These are phyloP conservation scores for Naja naja DNA, from an alignment of 2,113 vertebrate species.

Conservation along the genomic window DNA sequence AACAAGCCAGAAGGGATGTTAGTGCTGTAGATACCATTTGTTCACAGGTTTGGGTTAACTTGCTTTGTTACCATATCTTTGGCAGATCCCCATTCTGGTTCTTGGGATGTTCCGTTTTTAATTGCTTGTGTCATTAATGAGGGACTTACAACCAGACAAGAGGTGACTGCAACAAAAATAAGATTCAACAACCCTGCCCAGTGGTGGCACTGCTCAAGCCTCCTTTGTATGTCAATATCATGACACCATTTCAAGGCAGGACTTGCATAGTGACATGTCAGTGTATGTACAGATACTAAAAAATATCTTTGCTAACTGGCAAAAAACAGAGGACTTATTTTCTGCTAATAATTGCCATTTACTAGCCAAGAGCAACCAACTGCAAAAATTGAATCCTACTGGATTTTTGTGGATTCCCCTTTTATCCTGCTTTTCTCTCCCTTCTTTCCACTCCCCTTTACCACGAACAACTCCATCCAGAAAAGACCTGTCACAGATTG, in stretches of 20 bases:
- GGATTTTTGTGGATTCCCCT: neutral
- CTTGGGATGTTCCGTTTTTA: constrained; percentile 18
- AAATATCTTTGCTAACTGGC: neutral
- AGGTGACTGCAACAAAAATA: neutral
- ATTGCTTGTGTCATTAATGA: constrained; percentile 9
- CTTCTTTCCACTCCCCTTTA: neutral
- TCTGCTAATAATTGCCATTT: neutral
- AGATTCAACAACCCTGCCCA: neutral
- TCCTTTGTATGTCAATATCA: neutral
- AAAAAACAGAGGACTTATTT: neutral
- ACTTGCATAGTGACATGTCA: neutral
- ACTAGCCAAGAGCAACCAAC: neutral
- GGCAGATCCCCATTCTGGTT: neutral
- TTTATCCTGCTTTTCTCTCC: neutral
- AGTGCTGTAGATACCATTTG: neutral
- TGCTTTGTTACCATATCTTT: neutral
- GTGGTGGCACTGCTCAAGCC: neutral
- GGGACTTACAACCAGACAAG: neutral
- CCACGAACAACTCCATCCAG: neutral
- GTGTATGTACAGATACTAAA: neutral
- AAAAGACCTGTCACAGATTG: neutral
- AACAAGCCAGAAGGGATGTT: neutral
- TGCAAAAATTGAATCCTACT: too few relatives aligned
- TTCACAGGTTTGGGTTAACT: rapidly evolving
- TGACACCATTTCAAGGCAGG: neutral